These are phyloP conservation scores for Pachypeltis micranthus DNA, from an alignment of 1,140 invertebrate species.

Conservation along the genomic window DNA sequence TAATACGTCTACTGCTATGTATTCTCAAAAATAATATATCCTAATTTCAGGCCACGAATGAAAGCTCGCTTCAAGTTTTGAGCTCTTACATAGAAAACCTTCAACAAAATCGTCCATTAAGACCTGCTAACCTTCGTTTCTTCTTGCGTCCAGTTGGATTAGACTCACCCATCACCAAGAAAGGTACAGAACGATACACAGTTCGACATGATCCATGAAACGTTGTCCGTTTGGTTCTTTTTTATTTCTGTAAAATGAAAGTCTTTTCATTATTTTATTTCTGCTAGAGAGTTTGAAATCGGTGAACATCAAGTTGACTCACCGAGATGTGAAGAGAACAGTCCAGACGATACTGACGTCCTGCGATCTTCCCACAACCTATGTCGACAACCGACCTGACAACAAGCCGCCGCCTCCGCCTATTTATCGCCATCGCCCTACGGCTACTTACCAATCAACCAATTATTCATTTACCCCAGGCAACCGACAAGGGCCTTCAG, in stretches of 20 bases:
- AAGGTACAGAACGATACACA: constrained; percentile 11
- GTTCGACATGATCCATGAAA: neutral
- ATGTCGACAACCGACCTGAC: constrained; percentile 55
- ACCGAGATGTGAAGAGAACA: constrained; percentile 56
- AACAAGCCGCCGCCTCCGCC: too few relatives aligned
- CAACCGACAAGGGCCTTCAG: neutral
- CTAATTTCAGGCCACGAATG: constrained; percentile 64
- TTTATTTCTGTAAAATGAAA: neutral
- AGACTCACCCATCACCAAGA: constrained; percentile 5
- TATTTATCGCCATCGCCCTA: too few relatives aligned
- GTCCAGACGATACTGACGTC: constrained; percentile 63
- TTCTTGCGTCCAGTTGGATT: constrained; percentile 40
- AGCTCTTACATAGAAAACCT: constrained; percentile 70
- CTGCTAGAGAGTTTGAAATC: constrained; percentile 47
- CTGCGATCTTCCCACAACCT: constrained; percentile 71
- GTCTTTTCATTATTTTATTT: constrained; percentile 5
- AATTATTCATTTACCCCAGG: constrained; percentile 35
- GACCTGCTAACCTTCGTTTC: constrained; percentile 54
- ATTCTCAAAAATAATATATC: neutral
- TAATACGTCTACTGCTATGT: neutral
- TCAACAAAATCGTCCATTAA: constrained; percentile 45
- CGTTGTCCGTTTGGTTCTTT: neutral
- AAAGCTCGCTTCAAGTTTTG: constrained; percentile 76
- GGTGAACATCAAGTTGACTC: constrained; percentile 56
- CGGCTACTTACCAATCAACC: too few relatives aligned